A percentile compares a stretch with the other conserved stretches of the same genome.
phyloP scores from a whole-genome alignment of 2,797 vertebrate genomes.

The Vireo griseus region DNA sequence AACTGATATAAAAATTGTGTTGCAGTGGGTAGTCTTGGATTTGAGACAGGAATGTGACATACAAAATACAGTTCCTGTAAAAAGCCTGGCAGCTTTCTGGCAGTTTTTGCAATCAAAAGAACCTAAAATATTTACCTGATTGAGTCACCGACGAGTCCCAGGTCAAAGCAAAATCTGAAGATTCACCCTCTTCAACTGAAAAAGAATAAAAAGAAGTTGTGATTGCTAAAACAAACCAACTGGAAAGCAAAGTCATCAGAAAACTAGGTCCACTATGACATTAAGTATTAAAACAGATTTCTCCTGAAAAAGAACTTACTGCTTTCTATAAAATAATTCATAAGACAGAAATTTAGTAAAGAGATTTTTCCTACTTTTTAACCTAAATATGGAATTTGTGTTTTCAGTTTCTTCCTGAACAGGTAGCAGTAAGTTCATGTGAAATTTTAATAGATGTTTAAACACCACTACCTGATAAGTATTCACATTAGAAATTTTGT shows the following conservation, averaged over 20 bases:
- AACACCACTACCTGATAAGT: background rate
- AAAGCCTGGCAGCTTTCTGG: conserved; percentile 64
- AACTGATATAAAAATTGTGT: conserved; percentile 80
- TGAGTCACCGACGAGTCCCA: conserved; percentile 90
- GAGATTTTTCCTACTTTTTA: background rate
- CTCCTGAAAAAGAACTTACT: background rate
- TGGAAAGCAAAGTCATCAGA: background rate
- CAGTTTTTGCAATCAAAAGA: conserved; percentile 43
- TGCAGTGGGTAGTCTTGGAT: conserved; percentile 70
- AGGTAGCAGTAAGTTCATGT: background rate
- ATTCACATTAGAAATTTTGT: background rate
- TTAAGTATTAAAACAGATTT: conserved; percentile 40
- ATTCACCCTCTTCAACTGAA: conserved; percentile 93
- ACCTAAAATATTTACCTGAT: conserved; percentile 81
- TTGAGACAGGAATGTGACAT: conserved; percentile 71
- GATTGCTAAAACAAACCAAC: conserved; percentile 23
- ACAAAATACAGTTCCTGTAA: conserved; percentile 61
- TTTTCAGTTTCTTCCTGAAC: background rate
- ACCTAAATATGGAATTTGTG: background rate
- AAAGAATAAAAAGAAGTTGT: conserved; percentile 63
- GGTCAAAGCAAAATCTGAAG: conserved; percentile 88
- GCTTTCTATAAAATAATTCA: conserved; percentile 18
- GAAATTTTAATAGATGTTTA: background rate
- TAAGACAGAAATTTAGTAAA: background rate
- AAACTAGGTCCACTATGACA: background rate